phyloP scores from a whole-genome alignment of 2,797 vertebrate species.

The Tapirus indicus region DNA sequence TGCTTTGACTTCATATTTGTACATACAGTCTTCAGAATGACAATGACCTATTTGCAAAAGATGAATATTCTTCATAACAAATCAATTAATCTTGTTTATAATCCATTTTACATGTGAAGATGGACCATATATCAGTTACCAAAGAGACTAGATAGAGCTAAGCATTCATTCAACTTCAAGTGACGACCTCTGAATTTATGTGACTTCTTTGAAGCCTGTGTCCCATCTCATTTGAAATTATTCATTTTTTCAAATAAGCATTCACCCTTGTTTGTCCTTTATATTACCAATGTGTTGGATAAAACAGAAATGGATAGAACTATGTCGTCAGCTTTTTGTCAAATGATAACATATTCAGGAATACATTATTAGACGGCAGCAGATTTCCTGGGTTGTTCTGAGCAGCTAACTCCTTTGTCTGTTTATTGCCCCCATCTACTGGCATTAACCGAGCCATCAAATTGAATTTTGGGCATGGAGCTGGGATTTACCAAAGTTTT shows the following conservation, averaged over 20 bases:
- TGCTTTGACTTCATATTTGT: background rate
- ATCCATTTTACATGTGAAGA: conserved; percentile 40
- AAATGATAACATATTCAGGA: background rate
- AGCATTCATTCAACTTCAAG: background rate
- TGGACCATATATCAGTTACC: background rate
- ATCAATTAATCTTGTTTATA: conserved; percentile 61
- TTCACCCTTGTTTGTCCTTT: background rate
- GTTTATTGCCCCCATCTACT: background rate
- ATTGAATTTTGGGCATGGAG: background rate
- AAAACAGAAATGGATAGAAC: background rate
- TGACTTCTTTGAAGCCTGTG: background rate
- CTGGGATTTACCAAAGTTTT: background rate
- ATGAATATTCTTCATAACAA: conserved; percentile 65
- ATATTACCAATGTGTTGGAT: background rate
- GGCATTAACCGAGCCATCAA: background rate
- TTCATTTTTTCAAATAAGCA: background rate
- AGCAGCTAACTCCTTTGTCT: background rate
- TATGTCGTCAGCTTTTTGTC: background rate
- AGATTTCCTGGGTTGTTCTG: background rate
- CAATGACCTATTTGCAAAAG: background rate
- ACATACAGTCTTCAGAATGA: background rate
- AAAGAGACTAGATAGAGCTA: conserved; percentile 26
- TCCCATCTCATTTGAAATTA: background rate
- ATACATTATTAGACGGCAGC: background rate
- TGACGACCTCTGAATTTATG: background rate